Conservation (phyloP, 2,888 invertebrate species). For the Ichneumoninae sp. region DNA sequence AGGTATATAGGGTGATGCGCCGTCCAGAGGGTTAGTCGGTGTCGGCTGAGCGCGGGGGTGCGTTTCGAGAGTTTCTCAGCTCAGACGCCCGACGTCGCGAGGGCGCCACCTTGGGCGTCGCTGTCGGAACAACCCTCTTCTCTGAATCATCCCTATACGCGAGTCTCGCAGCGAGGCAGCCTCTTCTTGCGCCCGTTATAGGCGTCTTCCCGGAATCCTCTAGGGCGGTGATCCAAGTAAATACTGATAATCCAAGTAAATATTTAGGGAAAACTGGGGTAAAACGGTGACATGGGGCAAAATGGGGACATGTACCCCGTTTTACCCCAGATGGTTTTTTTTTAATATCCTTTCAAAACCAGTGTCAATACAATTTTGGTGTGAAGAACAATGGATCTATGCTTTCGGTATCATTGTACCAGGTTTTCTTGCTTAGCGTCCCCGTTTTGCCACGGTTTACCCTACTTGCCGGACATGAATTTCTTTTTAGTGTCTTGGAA, state of each 20-base stretch:
- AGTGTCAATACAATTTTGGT: too few relatives aligned
- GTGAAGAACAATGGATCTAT: too few relatives aligned
- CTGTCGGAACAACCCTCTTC: conserved; percentile 70
- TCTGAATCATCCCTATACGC: conserved; percentile 55
- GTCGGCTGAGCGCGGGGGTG: conserved; percentile 41
- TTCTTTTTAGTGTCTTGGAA: not conserved
- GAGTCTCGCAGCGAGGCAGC: not conserved
- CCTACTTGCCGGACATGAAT: not conserved
- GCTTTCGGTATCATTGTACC: too few relatives aligned
- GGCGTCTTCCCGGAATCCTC: not conserved
- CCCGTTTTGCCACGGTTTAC: too few relatives aligned
- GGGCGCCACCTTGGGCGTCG: conserved; percentile 80
- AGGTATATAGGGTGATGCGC: conserved; percentile 17
- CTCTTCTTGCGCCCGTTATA: conserved; percentile 18
- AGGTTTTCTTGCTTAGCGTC: too few relatives aligned
- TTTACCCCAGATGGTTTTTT: too few relatives aligned
- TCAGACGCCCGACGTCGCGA: conserved; percentile 70
- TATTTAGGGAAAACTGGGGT: too few relatives aligned
- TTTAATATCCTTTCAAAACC: too few relatives aligned
- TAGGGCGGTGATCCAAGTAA: not conserved
- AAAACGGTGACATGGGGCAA: too few relatives aligned
- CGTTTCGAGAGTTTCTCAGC: conserved; percentile 56
- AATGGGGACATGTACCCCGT: too few relatives aligned
- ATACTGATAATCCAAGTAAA: not conserved
- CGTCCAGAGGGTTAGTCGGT: conserved; percentile 52